Evolutionary conservation across 2,888 invertebrate genomes (phyloP), one percentile per base, ranked within the genome.

Genomic region (Eupithecia subumbrata): DNA sequence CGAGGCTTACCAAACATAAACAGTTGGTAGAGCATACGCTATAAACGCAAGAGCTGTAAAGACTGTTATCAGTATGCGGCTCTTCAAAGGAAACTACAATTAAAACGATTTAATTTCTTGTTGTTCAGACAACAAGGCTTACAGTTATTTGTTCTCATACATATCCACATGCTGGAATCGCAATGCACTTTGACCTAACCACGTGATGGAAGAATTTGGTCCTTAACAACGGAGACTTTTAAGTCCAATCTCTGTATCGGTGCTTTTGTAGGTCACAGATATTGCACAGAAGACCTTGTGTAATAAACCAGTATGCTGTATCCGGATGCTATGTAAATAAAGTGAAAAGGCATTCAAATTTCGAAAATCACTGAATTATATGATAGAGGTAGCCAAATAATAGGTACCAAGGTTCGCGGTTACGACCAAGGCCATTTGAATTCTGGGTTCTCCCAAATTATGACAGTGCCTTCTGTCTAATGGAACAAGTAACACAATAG

Each of bases 211-310:
- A 87, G 85, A 90, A 88, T 89, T 84, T 87, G 84, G 84, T 83
- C 88, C 85, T 89, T 89, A 90, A 82, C 83, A 84, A 79, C 84
- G 75, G 74, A 69, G 83, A 82, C 83, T 85, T 34, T 82, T 89
- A 82, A 87, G 90, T 89, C 82, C 85, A 88, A 86, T 87, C 81
- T 89, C 82, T 84, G 82, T 80, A 83, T 75, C 81, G 78, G 73
- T 82, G 84, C 84, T 84, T 90, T 90, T 91, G 89, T 92, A 90
- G 92, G 92, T 91, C 91, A 90, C 84, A 85, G 86, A 89, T 89
- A 89, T 89, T 90, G 90, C 90, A 89, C 85, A 84, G 87, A 83
- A 85, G 89, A 89, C 91, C 92, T 92, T 92, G 91, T 90, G 87
- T 84, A 86, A 88, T 85, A 86, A 68, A 87, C 84, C 85, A 86